Conservation (phyloP, 2,888 invertebrate genomes). For the Tridacna crocea region DNA sequence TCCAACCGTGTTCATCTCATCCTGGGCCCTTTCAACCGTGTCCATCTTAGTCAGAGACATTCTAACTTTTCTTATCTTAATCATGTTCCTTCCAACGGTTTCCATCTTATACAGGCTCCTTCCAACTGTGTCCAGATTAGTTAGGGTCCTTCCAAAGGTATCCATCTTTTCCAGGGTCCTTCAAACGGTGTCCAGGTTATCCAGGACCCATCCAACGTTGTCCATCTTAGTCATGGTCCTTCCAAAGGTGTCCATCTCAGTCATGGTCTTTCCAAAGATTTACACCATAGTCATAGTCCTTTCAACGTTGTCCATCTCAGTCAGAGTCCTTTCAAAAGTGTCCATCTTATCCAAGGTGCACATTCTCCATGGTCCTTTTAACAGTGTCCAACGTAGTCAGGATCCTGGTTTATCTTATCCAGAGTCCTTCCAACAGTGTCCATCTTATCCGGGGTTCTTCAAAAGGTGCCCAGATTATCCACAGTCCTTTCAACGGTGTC, state of each 20-base stretch:
- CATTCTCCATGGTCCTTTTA: not conserved
- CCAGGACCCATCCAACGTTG: not conserved
- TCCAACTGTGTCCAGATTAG: not conserved
- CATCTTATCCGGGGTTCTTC: not conserved
- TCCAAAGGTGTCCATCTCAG: not conserved
- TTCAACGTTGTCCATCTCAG: not conserved
- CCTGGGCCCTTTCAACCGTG: not conserved
- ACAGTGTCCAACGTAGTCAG: too few relatives aligned
- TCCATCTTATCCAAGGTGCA: not conserved
- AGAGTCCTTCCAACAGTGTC: not conserved
- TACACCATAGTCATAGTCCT: not conserved
- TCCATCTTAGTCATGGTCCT: not conserved
- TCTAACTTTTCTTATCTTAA: too few relatives aligned
- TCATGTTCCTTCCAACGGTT: not conserved
- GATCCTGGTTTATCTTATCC: too few relatives aligned
- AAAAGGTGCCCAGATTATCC: not conserved
- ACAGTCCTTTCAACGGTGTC: not conserved
- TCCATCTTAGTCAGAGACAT: too few relatives aligned
- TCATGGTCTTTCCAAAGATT: not conserved
- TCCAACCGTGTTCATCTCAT: not conserved
- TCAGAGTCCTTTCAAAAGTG: not conserved
- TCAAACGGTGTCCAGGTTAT: not conserved
- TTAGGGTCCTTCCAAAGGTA: not conserved
- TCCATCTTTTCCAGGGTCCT: not conserved
- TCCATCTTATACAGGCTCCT: not conserved